Conservation (phyloP, 2,888 invertebrate species). For the Osmoderma eremita region DNA sequence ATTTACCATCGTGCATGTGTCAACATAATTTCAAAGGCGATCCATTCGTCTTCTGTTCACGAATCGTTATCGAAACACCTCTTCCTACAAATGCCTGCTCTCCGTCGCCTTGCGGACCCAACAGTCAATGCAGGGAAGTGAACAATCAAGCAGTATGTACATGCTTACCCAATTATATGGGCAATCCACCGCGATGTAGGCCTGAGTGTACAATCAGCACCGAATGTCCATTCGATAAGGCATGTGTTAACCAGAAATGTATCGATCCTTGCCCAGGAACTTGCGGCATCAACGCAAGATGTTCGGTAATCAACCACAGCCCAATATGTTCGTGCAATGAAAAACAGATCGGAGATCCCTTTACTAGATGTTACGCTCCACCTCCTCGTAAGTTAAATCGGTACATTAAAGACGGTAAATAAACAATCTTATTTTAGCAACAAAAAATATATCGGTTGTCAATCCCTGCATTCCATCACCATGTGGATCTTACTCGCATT, state of each 20-base stretch:
- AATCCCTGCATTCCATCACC: slow-evolving; percentile 79
- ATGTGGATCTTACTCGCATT: slow-evolving; percentile 82
- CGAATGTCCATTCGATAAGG: slow-evolving; percentile 81
- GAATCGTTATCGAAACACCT: slow-evolving; percentile 46
- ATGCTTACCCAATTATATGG: slow-evolving; percentile 76
- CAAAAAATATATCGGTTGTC: slow-evolving; percentile 52
- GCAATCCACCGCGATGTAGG: slow-evolving; percentile 83
- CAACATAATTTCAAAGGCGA: slow-evolving; percentile 72
- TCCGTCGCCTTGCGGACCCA: slow-evolving; percentile 84
- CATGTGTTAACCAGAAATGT: slow-evolving; percentile 85
- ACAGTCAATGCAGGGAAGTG: slow-evolving; percentile 78
- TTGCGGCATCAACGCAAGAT: slow-evolving; percentile 81
- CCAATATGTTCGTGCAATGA: slow-evolving; percentile 82
- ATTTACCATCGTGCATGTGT: slow-evolving; percentile 73
- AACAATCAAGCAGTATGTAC: slow-evolving; percentile 82
- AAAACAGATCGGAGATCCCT: slow-evolving; percentile 83
- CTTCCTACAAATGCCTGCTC: slow-evolving; percentile 71
- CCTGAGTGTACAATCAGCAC: slow-evolving; percentile 86
- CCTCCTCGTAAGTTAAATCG: slow-evolving; percentile 57
- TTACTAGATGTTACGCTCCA: slow-evolving; percentile 72
- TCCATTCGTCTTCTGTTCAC: slow-evolving; percentile 66
- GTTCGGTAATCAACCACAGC: slow-evolving; percentile 83
- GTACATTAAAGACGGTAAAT: slow-evolving; percentile 7
- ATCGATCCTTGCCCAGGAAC: slow-evolving; percentile 84
- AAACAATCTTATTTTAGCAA: slow-evolving; percentile 38